Evolutionary conservation across 2,888 invertebrate genomes (phyloP), one percentile per base, ranked within the genome.

Genomic region (Platycheirus albimanus): DNA sequence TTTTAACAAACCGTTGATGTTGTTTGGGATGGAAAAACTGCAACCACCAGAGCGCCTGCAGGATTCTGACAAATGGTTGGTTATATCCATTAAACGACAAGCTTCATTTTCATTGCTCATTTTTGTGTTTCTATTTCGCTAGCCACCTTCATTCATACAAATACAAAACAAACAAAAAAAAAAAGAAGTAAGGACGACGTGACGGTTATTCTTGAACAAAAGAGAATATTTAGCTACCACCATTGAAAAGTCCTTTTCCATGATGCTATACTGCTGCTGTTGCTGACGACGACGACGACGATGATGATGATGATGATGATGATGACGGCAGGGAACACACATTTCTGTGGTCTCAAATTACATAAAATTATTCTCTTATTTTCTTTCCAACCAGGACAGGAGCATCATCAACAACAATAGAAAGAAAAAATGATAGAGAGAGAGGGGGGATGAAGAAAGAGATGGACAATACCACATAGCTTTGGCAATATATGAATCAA

Each of bases 261-360:
- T 38, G 24, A 7, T 41, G 28, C 28, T 49, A 38, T 38, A 15
- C 2, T 41, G 28, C 28, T 49, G 13, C 13, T 56, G 38, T 10
- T 30, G 1, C 17, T 38, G 52, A 17, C 13, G 28, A 15, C 36
- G 52, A 38, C 20, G 52, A 58, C 30, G 52, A 17, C 13, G 28
- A 15, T 45, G 52, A 38, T 33, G 52, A 58, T 17, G 66, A 70
- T 58, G 76, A 70, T 79, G 76, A 72, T 79, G 69, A 77, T 84
- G 80, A 84, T 64, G 80, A 67, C 24, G 80, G 49, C 69, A 64
- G 74, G 78, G 85, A 85, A 78, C 75, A 74, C 77, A 85, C 85
- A 85, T 84, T 85, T 84, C 38, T 81, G 80, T 78, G 78, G 84
- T 85, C 67, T 85, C 85, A 85, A 81, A 72, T 85, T 85, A 78